Evolutionary conservation across 1,140 invertebrate species (phyloP), one percentile per base, ranked within the genome.

Genomic region (Trigoniulus corallinus): DNA sequence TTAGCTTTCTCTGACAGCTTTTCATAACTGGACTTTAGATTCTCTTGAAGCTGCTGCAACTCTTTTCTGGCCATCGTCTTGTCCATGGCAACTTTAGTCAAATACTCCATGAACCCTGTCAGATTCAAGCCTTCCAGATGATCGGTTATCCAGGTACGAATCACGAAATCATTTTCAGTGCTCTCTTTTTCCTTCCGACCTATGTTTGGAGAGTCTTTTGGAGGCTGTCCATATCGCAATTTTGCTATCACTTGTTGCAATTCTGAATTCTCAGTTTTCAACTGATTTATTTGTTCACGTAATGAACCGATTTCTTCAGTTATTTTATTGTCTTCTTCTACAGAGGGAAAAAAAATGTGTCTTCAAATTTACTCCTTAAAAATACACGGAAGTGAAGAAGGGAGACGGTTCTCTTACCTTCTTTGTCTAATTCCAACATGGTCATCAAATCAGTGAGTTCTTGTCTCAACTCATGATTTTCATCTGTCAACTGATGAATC

Each of bases 391-490:
- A n/a, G n/a, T n/a, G n/a, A n/a, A n/a, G n/a, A n/a, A 34, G 15
- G 7, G 7, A 34, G 15, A 34, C 29, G 15, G 29, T 34, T 34
- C 15, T 15, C 7, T 7, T 34, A 34, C 29, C 29, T 34, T 34
- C 29, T n/a, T 37, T 37, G 4, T 42, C 12, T 42, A 21, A 18
- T 21, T n/a, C 20, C 7, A 42, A 42, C 12, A 18, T 18, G 20
- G 18, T 4, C 4, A 18, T 42, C 4, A 12, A 18, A 10, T 42
- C 3, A 21, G 7, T 7, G 21, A 21, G 7, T 10, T 23, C 45
- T 23, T 21, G 4, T 24, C 20, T 10, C 10, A 47, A 25, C 26
- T 53, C 54, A 23, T 47, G 4, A 51, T 56, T 56, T 48, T 56
- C 54, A 13, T 50, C 34, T 27, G 25, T n/a, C 12, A 56, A 37